phyloP scores from a whole-genome alignment of 2,113 vertebrate species.

The Melanotaenia duboulayi region DNA sequence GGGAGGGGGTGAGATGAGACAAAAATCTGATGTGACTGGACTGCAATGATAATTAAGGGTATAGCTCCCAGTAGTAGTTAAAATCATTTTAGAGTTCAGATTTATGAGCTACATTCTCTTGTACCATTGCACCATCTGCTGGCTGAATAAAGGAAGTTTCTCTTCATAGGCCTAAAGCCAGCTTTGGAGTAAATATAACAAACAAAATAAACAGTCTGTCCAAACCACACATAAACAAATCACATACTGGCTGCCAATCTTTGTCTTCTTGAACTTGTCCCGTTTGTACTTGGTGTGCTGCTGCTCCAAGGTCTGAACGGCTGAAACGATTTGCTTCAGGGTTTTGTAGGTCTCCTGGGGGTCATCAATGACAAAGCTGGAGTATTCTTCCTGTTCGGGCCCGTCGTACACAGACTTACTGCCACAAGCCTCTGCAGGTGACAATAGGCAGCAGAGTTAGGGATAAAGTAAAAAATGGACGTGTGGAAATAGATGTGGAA shows the following conservation, averaged over 20 bases:
- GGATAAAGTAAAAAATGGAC: neutral
- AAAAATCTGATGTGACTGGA: neutral
- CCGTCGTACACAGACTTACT: slow-evolving; percentile 97
- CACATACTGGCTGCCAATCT: slow-evolving; percentile 98
- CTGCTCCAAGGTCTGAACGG: slow-evolving; percentile 90
- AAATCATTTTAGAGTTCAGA: too few relatives aligned
- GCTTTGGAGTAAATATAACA: neutral
- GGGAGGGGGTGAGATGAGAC: too few relatives aligned
- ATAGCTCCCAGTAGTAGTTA: neutral
- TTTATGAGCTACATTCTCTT: neutral
- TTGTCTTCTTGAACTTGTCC: slow-evolving; percentile 97
- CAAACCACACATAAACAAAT: neutral
- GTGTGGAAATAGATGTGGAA: neutral
- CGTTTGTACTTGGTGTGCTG: slow-evolving; percentile 95
- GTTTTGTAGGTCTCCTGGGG: slow-evolving; percentile 97
- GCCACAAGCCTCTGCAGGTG: slow-evolving; percentile 92
- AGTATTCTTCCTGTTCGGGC: slow-evolving; percentile 95
- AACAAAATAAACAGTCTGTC: neutral
- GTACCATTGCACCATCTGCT: slow-evolving; percentile 22
- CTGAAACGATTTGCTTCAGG: slow-evolving; percentile 88
- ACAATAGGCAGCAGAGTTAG: slow-evolving; percentile 2
- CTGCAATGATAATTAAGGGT: neutral
- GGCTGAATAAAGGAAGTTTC: slow-evolving; percentile 1
- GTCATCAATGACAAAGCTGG: slow-evolving; percentile 94
- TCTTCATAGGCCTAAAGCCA: neutral